A percentile compares a stretch with the other conserved stretches of the same genome.
phyloP scores from a whole-genome alignment of 2,797 vertebrate species.

The Argyrosomus regius region DNA sequence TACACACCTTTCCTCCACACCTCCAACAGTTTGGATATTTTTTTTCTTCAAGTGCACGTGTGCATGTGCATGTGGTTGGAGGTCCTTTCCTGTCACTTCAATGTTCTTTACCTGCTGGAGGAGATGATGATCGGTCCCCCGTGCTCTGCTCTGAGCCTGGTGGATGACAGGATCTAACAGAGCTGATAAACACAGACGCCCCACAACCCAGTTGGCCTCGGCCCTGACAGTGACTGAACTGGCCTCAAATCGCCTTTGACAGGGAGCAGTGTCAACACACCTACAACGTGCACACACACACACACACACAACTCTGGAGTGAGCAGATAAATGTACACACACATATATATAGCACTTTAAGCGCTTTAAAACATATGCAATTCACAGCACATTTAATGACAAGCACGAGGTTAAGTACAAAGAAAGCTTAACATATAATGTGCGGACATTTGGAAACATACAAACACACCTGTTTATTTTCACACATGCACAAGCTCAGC shows the following conservation, averaged over 20 bases:
- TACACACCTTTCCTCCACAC: slow-evolving; percentile 18
- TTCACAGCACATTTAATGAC: slow-evolving; percentile 13
- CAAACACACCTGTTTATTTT: slow-evolving; percentile 24
- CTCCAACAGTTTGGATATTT: slow-evolving; percentile 53
- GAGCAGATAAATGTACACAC: background rate
- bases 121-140: slow-evolving; percentile 81
- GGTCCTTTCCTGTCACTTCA: slow-evolving; percentile 82
- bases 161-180: slow-evolving; percentile 83
- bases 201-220: slow-evolving; percentile 74
- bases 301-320: slow-evolving; percentile 38
- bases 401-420: slow-evolving; percentile 20
- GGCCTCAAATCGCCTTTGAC: slow-evolving; percentile 86
- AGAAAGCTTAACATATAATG: slow-evolving; percentile 30
- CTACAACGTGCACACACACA: slow-evolving; percentile 29
- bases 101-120: slow-evolving; percentile 82
- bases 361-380: slow-evolving; percentile 35
- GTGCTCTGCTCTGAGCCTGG: slow-evolving; percentile 69
- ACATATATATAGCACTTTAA: slow-evolving; percentile 32
- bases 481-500: slow-evolving; percentile 19
- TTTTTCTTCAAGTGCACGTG: slow-evolving; percentile 40
- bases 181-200: slow-evolving; percentile 83
- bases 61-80: slow-evolving; percentile 59
- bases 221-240: slow-evolving; percentile 87
- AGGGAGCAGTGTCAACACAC: slow-evolving; percentile 77
- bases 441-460: slow-evolving; percentile 4